Base-by-base conservation (phyloP, 2,113 vertebrate genomes). In the Spheniscus mendiculus region DNA sequence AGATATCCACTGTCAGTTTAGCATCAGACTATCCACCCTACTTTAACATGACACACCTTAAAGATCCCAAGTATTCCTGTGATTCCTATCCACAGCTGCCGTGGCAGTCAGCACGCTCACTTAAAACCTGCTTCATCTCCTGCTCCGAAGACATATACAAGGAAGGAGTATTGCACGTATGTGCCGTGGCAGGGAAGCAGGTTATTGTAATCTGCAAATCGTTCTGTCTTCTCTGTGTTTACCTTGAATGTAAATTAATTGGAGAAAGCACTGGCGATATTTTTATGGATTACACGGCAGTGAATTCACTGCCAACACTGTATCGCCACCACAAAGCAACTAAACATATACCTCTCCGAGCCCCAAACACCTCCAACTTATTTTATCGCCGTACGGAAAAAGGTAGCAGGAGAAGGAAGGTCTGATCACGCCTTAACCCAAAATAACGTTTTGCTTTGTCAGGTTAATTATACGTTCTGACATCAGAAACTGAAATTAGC, bases 401-500 rank as follows among this genome's bases (percentile, higher is more conserved):
- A 66, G 67, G 59, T 62, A 91, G 59, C 18, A 1, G 34, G 61
- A 95, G 38, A 77, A 96, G 56, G 36, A 89, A 78, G 61, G 56
- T 67, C 86, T 83, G 55, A 73, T 93, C 70, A 90, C 0, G 21
- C 77, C 77, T 87, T 81, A 69, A 67, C 65, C 52, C 59, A 94
- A 89, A 97, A 93, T 89, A 96, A 91, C 18, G 0, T 82, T 96
- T 92, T 61, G 69, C 52, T 97, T 84, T 95, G 91, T 93, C 52
- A 45, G 36, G 53, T 90, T 95, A 95, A 95, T 95, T 83, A 84
- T 69, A 87, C 0, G 1, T 91, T 92, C 89, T 94, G 91, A 95
- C 83, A 92, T 70, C 85, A 95, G 81, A 63, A 92, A 78, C 77
- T 76, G 92, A 92, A 93, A 95, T 90, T 83, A 95, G 90, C 80